phyloP scores from a whole-genome alignment of 2,113 vertebrate species.

The Bubo bubo region DNA sequence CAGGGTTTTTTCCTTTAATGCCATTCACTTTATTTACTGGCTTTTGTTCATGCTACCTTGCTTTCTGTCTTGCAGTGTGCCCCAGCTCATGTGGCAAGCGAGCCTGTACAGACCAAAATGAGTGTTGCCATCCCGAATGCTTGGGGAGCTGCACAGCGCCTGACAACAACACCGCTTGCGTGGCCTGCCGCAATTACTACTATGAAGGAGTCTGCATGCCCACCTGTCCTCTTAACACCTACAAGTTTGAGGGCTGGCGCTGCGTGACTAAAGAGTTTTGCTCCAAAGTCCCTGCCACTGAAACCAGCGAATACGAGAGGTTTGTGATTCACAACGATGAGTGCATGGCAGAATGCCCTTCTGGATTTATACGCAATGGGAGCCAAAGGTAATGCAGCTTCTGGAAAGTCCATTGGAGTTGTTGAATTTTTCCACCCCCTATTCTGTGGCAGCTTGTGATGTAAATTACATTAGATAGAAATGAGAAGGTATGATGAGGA shows the following conservation, averaged over 20 bases:
- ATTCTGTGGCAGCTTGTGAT: neutral
- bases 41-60: neutral
- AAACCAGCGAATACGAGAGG: slow-evolving; percentile 78
- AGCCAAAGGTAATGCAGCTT: slow-evolving; percentile 81
- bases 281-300: slow-evolving; percentile 78
- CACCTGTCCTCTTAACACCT: slow-evolving; percentile 88
- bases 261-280: slow-evolving; percentile 92
- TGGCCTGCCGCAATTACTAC: slow-evolving; percentile 92
- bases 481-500: fast-evolving
- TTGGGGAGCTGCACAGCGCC: slow-evolving; percentile 88
- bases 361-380: slow-evolving; percentile 91
- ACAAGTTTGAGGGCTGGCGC: slow-evolving; percentile 95
- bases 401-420: fast-evolving
- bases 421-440: neutral
- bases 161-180: slow-evolving; percentile 85
- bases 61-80: slow-evolving; percentile 83
- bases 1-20: neutral
- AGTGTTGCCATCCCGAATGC: slow-evolving; percentile 95
- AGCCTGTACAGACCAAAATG: slow-evolving; percentile 84
- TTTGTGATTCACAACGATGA: slow-evolving; percentile 94
- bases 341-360: slow-evolving; percentile 92
- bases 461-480: neutral
- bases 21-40: fast-evolving
- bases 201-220: slow-evolving; percentile 86
- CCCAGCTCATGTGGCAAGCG: slow-evolving; percentile 84